Conservation (phyloP, 2,888 invertebrate species). For the Eupithecia pulchellata region DNA sequence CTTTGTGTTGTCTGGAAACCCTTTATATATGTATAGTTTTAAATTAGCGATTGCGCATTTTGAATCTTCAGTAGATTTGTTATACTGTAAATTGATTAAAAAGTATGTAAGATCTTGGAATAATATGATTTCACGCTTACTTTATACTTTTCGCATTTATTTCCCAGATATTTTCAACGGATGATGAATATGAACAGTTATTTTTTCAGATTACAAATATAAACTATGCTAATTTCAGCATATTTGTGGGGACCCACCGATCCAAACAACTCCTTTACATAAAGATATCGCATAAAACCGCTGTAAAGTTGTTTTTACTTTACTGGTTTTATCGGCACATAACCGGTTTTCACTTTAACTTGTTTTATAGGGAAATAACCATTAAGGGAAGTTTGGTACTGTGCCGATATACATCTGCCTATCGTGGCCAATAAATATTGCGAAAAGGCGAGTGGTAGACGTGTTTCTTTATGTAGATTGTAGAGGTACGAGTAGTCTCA, state of each 20-base stretch:
- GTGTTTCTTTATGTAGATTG: not conserved
- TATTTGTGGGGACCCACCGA: not conserved
- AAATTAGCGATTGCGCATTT: not conserved
- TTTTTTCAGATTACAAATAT: not conserved
- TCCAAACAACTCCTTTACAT: conserved; percentile 48
- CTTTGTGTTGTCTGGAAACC: not conserved
- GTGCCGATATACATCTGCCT: conserved; percentile 69
- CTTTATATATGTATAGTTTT: not conserved
- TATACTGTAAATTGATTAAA: too few species aligned
- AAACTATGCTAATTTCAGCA: not conserved
- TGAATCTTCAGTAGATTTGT: not conserved
- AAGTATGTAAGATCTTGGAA: too few species aligned
- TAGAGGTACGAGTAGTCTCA: not conserved
- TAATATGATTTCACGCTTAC: too few species aligned
- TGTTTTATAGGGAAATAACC: conserved; percentile 79
- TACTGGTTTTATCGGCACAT: conserved; percentile 76
- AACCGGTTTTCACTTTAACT: conserved; percentile 79
- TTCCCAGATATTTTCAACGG: not conserved
- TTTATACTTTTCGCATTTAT: too few species aligned
- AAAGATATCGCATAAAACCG: conserved; percentile 72
- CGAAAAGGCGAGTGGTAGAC: not conserved
- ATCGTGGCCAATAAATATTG: conserved; percentile 45
- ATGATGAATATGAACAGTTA: not conserved
- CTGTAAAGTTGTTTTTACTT: conserved; percentile 82
- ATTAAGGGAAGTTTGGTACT: conserved; percentile 75